These are phyloP conservation scores for Anadara kagoshimensis DNA, from an alignment of 1,140 invertebrate species.

Conservation along the genomic window DNA sequence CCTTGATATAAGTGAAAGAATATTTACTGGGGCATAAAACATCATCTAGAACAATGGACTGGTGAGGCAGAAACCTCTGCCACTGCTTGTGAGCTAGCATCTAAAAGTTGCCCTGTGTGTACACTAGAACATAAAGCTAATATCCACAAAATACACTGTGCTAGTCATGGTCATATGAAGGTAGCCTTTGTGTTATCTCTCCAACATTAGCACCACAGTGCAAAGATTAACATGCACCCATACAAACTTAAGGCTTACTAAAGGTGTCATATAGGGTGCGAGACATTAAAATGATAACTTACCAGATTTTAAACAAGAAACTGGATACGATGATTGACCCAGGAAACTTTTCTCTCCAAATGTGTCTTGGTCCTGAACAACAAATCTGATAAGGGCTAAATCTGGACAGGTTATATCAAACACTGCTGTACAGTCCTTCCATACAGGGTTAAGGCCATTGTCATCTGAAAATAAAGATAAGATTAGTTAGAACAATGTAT, in stretches of 20 bases:
- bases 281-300: conserved; percentile 17
- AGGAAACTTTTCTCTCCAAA: conserved; percentile 98
- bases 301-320: conserved; percentile 76
- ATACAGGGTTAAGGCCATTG: conserved; percentile 97
- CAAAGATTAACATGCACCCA: too few species aligned
- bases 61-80: too few species aligned
- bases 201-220: too few species aligned
- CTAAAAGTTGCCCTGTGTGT: too few species aligned
- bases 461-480: conserved; percentile 82
- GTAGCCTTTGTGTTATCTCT: too few species aligned
- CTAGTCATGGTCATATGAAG: too few species aligned
- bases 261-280: not conserved
- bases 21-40: too few species aligned
- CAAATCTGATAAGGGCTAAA: conserved; percentile 91
- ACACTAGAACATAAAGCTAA: too few species aligned
- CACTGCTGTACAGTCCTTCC: conserved; percentile 88
- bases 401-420: conserved; percentile 93
- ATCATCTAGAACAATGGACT: too few species aligned
- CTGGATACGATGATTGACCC: conserved; percentile 95
- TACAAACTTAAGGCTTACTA: not conserved
- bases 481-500: not conserved
- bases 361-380: conserved; percentile 97
- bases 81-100: too few species aligned
- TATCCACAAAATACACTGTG: too few species aligned
- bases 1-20: too few species aligned